Conservation (phyloP, 2,113 vertebrate species). For the Haemorhous mexicanus region DNA sequence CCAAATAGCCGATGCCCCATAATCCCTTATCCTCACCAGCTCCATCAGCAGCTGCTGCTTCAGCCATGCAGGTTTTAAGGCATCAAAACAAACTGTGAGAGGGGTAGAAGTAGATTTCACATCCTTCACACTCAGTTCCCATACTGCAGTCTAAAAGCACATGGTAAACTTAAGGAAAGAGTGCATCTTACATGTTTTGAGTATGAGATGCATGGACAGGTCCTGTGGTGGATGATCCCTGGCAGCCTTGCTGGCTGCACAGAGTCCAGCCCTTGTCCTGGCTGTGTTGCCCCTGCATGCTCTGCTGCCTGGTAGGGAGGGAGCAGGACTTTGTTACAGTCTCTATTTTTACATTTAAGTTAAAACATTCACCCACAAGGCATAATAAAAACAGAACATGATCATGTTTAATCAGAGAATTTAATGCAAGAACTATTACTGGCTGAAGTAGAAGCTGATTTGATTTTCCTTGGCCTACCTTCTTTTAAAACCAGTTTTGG, state of each 20-base stretch:
- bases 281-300: accelerated
- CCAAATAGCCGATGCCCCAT: not conserved
- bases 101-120: not conserved
- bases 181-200: not conserved
- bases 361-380: not conserved
- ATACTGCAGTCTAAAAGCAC: not conserved
- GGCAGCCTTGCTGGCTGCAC: not conserved
- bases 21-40: not conserved
- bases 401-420: not conserved
- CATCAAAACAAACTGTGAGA: not conserved
- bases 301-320: not conserved
- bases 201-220: not conserved
- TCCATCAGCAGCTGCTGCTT: not conserved
- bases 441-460: not conserved
- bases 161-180: not conserved
- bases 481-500: not conserved
- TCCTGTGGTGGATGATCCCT: not conserved
- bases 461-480: not conserved
- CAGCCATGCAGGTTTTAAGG: not conserved
- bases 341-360: not conserved
- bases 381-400: not conserved
- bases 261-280: not conserved
- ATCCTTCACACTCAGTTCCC: not conserved
- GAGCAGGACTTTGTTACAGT: not conserved
- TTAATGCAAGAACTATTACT: not conserved